Percentiles rank a stretch among this genome's conserved stretches.
Conservation (phyloP, 1,140 invertebrate genomes). For the Lordiphosa clarofinis region DNA sequence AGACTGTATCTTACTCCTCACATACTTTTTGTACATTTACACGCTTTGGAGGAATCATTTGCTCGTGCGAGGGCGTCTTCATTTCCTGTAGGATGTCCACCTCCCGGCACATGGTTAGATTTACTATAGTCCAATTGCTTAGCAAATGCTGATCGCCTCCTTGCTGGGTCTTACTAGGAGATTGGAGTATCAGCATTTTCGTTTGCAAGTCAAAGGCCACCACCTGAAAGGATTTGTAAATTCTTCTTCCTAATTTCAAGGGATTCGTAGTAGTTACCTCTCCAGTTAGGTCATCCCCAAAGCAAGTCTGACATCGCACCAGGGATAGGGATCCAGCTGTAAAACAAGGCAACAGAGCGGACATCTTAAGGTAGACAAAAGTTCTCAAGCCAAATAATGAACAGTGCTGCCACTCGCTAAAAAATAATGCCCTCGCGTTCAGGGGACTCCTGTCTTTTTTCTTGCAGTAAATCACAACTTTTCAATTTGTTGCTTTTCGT, state of each 20-base stretch:
- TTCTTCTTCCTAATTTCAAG: no score
- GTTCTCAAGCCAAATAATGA: background rate
- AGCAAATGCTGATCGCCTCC: constrained; percentile 16
- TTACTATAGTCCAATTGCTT: no score
- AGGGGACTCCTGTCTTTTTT: no score
- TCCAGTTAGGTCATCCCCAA: constrained; percentile 31
- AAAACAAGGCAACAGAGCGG: constrained; percentile 16
- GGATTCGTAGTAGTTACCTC: constrained; percentile 17
- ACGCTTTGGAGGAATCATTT: background rate
- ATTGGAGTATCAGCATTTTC: constrained; percentile 44
- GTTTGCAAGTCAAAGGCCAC: constrained; percentile 16
- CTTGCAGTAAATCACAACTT: no score
- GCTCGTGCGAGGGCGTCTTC: background rate
- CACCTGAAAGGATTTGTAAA: background rate
- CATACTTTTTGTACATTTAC: constrained; percentile 25
- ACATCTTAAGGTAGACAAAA: constrained; percentile 7
- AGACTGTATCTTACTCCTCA: background rate
- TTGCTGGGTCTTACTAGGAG: constrained; percentile 4
- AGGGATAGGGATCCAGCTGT: constrained; percentile 21
- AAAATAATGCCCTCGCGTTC: no score
- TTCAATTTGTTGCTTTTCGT: no score
- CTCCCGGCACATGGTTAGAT: constrained; percentile 31
- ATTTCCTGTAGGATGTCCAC: constrained; percentile 39
- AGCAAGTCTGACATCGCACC: constrained; percentile 45
- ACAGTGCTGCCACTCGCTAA: background rate